Conservation (phyloP, 2,797 vertebrate genomes). For the Arnoldichthys spilopterus region DNA sequence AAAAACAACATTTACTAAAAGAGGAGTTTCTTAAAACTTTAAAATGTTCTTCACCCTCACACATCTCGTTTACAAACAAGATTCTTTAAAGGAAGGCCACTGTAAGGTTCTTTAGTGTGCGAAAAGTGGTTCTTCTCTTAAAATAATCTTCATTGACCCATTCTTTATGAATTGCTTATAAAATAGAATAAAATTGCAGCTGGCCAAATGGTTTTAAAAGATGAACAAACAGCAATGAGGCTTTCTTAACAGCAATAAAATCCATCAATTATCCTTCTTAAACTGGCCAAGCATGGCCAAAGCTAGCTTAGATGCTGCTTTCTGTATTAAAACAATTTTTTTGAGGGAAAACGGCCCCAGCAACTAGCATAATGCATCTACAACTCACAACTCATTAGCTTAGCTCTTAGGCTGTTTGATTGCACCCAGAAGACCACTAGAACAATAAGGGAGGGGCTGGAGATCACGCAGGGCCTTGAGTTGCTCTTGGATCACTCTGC, state of each 20-base stretch:
- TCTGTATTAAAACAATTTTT: neutral
- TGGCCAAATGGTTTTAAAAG: neutral
- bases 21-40: too few relatives aligned
- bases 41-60: too few relatives aligned
- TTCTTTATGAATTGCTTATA: neutral
- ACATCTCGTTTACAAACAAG: too few relatives aligned
- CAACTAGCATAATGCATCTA: neutral
- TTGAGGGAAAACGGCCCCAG: neutral
- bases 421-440: conserved; percentile 7
- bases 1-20: too few relatives aligned
- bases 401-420: conserved; percentile 4
- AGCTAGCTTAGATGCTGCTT: neutral
- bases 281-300: too few relatives aligned
- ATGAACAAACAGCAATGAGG: neutral
- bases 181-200: neutral
- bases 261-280: neutral
- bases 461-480: conserved; percentile 25
- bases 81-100: too few relatives aligned
- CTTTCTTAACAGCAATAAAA: neutral
- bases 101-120: too few relatives aligned
- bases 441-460: neutral
- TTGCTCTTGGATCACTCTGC: conserved; percentile 62
- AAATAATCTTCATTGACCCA: neutral
- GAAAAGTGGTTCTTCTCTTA: too few relatives aligned
- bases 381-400: neutral